Evolutionary conservation across 2,888 invertebrate genomes (phyloP).

Genomic region (Eupithecia tripunctaria): DNA sequence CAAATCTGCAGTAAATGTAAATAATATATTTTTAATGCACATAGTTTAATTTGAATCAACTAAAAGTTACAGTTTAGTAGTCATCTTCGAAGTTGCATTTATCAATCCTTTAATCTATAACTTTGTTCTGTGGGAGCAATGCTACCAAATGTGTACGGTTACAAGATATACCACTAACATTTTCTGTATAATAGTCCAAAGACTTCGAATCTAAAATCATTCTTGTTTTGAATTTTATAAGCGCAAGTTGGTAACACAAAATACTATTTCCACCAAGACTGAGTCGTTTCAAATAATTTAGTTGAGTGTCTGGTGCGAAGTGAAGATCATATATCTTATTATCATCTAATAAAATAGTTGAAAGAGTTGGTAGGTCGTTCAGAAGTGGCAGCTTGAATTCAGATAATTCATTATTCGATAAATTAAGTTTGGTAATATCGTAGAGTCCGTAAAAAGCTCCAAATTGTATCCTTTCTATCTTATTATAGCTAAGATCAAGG

Average conservation of each 20-base stretch:
- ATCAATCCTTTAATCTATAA: neutral
- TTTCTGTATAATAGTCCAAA: conserved; percentile 18
- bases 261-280: conserved; percentile 25
- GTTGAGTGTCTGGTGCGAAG: neutral
- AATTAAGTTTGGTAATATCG: neutral
- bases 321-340: conserved; percentile 19
- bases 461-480: conserved; percentile 18
- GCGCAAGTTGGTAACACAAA: conserved; percentile 17
- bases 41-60: neutral
- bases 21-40: neutral
- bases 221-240: neutral
- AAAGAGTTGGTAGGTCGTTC: conserved; percentile 9
- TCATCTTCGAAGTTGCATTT: neutral
- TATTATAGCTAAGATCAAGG: conserved; percentile 26
- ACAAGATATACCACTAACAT: conserved; percentile 25
- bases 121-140: neutral
- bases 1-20: no score
- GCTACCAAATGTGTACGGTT: neutral
- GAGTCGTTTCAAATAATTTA: conserved; percentile 8
- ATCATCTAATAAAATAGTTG: conserved; percentile 20
- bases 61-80: neutral
- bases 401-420: conserved; percentile 18
- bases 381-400: conserved; percentile 21
- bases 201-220: neutral
- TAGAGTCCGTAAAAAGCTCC: conserved; percentile 20